phyloP scores from a whole-genome alignment of 2,113 vertebrate genomes.

The Stegastes partitus region DNA sequence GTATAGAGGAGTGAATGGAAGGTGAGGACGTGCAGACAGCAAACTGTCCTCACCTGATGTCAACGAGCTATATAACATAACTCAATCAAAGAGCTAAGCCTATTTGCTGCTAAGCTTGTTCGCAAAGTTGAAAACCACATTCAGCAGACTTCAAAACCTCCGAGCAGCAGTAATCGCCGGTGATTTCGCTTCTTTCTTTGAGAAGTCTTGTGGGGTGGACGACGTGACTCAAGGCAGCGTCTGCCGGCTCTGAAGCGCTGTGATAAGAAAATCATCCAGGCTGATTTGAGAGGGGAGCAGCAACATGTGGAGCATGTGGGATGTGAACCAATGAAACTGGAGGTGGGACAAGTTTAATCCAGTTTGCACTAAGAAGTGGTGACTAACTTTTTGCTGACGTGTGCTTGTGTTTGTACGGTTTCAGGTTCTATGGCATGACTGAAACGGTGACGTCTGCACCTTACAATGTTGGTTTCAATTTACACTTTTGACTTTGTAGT shows the following conservation, averaged over 20 bases:
- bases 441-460: too few relatives aligned
- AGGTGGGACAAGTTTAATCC: slow-evolving; percentile 1
- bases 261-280: slow-evolving; percentile 31
- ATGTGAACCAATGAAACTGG: neutral
- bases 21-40: slow-evolving; percentile 6
- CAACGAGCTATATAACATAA: neutral
- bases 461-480: too few relatives aligned
- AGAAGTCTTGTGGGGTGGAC: slow-evolving; percentile 3
- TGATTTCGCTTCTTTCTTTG: neutral
- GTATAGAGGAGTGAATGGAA: slow-evolving; percentile 13
- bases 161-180: slow-evolving; percentile 11
- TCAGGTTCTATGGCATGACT: too few relatives aligned
- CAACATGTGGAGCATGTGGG: slow-evolving; percentile 20
- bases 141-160: slow-evolving; percentile 30
- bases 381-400: too few relatives aligned
- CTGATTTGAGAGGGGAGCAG: slow-evolving; percentile 15
- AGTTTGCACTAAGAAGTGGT: too few relatives aligned
- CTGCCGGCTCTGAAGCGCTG: slow-evolving; percentile 6
- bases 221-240: neutral
- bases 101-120: slow-evolving; percentile 30
- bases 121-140: slow-evolving; percentile 34
- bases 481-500: too few relatives aligned
- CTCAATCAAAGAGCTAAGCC: slow-evolving; percentile 31
- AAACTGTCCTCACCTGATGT: slow-evolving; percentile 29
- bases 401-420: too few relatives aligned